Evolutionary conservation across 2,113 vertebrate species (phyloP).

Genomic region (Zingel zingel): DNA sequence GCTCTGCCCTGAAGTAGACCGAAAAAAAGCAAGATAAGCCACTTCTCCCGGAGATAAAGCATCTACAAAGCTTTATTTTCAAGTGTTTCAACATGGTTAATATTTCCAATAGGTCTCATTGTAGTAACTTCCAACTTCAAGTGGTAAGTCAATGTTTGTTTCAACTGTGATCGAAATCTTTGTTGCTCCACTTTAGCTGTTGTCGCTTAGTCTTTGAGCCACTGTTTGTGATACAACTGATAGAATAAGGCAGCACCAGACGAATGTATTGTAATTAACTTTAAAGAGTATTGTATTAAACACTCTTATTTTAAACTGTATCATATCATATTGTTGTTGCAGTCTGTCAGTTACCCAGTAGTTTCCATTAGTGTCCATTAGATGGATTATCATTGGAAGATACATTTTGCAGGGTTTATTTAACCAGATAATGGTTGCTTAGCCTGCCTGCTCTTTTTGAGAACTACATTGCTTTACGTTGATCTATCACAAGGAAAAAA

Average conservation of each 20-base stretch:
- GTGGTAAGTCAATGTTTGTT: slow-evolving; percentile 43
- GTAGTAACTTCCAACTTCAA: slow-evolving; percentile 18
- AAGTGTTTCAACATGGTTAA: slow-evolving; percentile 22
- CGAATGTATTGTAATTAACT: not conserved
- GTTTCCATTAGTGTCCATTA: not conserved
- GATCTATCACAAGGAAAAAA: slow-evolving; percentile 16
- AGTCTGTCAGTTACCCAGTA: not conserved
- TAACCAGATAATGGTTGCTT: not conserved
- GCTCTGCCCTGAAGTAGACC: slow-evolving; percentile 86
- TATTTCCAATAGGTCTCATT: slow-evolving; percentile 17
- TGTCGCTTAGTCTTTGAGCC: slow-evolving; percentile 15
- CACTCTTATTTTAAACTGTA: not conserved
- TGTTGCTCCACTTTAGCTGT: not conserved
- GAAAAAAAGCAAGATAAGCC: not conserved
- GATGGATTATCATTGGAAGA: not conserved
- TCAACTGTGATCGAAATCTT: slow-evolving; percentile 20
- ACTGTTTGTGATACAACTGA: slow-evolving; percentile 23
- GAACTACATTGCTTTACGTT: not conserved
- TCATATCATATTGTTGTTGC: not conserved
- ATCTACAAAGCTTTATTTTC: slow-evolving; percentile 11
- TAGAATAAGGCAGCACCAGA: slow-evolving; percentile 1
- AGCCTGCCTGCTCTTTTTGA: not conserved
- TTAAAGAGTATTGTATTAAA: slow-evolving; percentile 2
- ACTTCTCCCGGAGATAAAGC: not conserved
- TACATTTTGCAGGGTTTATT: not conserved